Evolutionary conservation across 2,113 vertebrate species (phyloP), one percentile per base, ranked within the genome.

Genomic region (Tor tambroides): DNA sequence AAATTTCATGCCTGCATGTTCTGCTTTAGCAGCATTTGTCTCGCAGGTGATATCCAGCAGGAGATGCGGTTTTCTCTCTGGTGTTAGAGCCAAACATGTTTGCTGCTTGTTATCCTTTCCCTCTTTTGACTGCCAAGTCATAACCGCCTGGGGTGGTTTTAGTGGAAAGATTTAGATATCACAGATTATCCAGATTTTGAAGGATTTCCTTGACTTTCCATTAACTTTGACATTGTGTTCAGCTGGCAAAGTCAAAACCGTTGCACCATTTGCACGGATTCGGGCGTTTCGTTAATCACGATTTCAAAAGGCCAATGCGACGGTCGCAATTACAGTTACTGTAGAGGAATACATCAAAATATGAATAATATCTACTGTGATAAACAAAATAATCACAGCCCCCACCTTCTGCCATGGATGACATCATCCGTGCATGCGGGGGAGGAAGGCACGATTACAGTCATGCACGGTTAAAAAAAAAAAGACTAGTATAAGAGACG

Each of bases 121-220:
- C 61, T 80, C 67, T 87, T 80, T 86, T 54, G 43, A n/a, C 72
- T 85, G 63, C 80, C 85, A 74, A 75, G 85, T 69, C 41, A 69
- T 61, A 81, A 82, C 35, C 51, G 67, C 23, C 61, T 1, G 71
- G 21, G 38, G 81, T 71, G 54, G 76, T 88, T 41, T 74, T 67
- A 74, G 30, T 61, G 41, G 83, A 81, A 85, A 76, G 72, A 83
- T 87, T 87, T 83, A 65, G 46, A 79, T 83, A 86, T 80, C 30
- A 30, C 38, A 72, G 69, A 86, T 80, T 85, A 65, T 85, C 81
- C 85, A n/a, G 26, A 80, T 85, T 54, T 84, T 83, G 28, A 43
- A 63, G 65, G 81, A 86, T 84, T 80, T 89, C 49, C 75, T 71
- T 76, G 72, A 54, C 63, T 51, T 85, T 79, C 41, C 14, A 80